Base-by-base conservation (phyloP, 2,888 invertebrate genomes). In the Saturnia pavonia region DNA sequence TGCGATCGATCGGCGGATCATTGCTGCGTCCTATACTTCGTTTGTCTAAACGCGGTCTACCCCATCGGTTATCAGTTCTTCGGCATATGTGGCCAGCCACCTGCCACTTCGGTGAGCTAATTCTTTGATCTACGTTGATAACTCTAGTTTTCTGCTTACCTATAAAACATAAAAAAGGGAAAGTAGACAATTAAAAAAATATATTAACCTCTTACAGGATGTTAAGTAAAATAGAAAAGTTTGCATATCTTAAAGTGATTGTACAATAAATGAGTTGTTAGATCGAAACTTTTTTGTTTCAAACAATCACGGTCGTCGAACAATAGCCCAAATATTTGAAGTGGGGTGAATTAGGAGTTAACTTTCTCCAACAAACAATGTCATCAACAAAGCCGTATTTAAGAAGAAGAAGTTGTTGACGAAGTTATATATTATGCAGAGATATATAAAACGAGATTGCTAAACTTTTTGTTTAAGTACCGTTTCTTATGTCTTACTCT, bases 331-430 rank as follows among this genome's bases (percentile, higher is more conserved):
- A n/a, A 65, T 65, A 40, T 65, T 40, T 65, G 40, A 65, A 65
- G 34, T 65, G 65, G 65, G 65, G 65, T 40, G 65, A 57, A 65
- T 65, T 65, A n/a, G 16, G 65, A 65, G 65, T 65, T 65, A 65
- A 65, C 65, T 65, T 65, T 40, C 65, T 34, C 19, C 40, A 19
- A 19, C 65, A 65, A 65, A 65, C 65, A 65, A 65, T n/a, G 65
- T 40, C 65, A 57, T 65, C 40, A 65, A 40, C 65, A 40, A 65
- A n/a, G 40, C 19, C 65, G 8, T 65, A 40, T 65, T 65, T 65
- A 65, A 65, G 65, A 9, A 65, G 65, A 9, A 9, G 57, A 34
- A 65, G 1, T 65, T 65, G 65, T 65, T 65, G 19, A 40, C 65
- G 8, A 40, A 65, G 40, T 65, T 40, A 40, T 65, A 40, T 65